Evolutionary conservation across 2,888 invertebrate species (phyloP), one percentile per base, ranked within the genome.

Genomic region (Carterocephalus palaemon): DNA sequence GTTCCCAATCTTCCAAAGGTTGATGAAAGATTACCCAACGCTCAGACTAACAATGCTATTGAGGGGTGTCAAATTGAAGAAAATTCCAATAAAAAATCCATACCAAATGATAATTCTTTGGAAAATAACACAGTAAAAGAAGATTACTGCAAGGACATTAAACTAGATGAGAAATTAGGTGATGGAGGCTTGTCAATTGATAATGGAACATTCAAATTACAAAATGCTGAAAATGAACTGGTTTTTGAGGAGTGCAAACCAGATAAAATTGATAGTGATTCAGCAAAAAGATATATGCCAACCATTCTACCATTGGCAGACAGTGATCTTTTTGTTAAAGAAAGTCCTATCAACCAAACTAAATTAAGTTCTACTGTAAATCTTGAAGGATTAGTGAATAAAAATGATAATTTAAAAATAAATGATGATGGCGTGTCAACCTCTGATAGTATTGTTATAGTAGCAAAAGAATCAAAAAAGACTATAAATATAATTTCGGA

Each of bases 401-500:
- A 43, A 20, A 36, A 36, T 16, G 20, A 38, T 12, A 13, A 12
- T 34, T 3, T n/a, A 8, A 10, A 8, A 8, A 6, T 10, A 22
- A 3, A 13, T 15, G n/a, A 10, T 4, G 10, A 8, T 22, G n/a
- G 34, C 16, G 1, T 5, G 28, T 4, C 1, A 8, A n/a, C 10
- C 2, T 13, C 22, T 7, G 13, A 5, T 12, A 37, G 37, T 7
- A 6, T 10, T 12, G 2, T 16, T 9, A 20, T 17, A 7, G n/a
- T 13, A 7, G n/a, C 10, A 33, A 26, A 8, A 28, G 46, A 54
- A 46, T 24, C 32, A 22, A 54, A 52, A 26, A 60, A 54, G 34
- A 63, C 69, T 61, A 64, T 73, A 6, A 63, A 63, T 47, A 69
- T 74, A 42, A 57, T 76, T 46, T 69, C 71, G 15, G 64, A 77